Base-by-base conservation (phyloP, 2,113 vertebrate species). In the Lampris incognitus region DNA sequence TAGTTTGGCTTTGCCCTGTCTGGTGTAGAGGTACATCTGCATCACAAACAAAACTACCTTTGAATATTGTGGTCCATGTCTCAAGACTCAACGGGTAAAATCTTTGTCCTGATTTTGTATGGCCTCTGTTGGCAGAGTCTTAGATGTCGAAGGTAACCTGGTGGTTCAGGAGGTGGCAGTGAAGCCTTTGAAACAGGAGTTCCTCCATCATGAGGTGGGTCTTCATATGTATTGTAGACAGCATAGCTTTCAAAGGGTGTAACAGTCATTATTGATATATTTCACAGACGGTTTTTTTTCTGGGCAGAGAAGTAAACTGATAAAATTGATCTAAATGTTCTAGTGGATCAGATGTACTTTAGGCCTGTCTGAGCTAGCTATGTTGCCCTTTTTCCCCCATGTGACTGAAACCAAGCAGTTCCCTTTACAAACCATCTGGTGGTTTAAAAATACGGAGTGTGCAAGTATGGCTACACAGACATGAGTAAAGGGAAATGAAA, bases 101-200 rank as follows among this genome's bases (percentile, higher is more conserved):
- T 46, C 44, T 46, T n/a, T 48, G 24, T 24, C 44, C 1, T 38
- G 9, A 54, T 42, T 44, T 44, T 46, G 5, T 62, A 41, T 46
- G 10, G 52, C 4, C 63, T 54, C 9, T 78, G 10, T 71, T 49
- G 8, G 3, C 82, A 97, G 96, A 0, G 3, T 96, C 77, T 94
- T 95, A 5, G 93, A 95, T 7, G 57, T 90, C 0, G 85, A 88
- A 0, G 95, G 96, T 3, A 96, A 94, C 60, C 82, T 97, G 61
- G 90, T 97, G 58, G 90, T 97, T 6, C 92, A 94, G 67, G 96
- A 97, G 78, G 89, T 97, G 0, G 96, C 92, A 0, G 72, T 93
- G 0, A 91, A 70, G 66, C 96, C 96, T 0, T 85, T 97, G 51
- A 95, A 94, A 48, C 95, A 97, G 66, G 93, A 96, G 74, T 87